Evolutionary conservation across 1,140 invertebrate species (phyloP).

Genomic region (Macrotrachela quadricornifera): DNA sequence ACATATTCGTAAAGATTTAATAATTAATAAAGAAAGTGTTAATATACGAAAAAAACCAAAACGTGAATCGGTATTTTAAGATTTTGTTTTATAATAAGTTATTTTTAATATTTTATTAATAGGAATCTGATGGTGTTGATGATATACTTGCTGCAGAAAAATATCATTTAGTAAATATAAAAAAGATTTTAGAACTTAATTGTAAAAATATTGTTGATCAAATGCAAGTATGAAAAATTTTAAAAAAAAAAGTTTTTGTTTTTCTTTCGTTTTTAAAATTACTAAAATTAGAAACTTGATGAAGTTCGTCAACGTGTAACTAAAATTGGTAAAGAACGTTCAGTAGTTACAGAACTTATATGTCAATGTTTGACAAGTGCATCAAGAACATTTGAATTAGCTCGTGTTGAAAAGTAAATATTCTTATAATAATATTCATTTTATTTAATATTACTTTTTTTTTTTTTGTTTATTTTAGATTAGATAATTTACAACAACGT

Average conservation of each 20-base stretch:
- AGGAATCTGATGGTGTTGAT: slow-evolving; percentile 28
- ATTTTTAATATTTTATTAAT: not conserved
- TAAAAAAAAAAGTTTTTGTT: too few relatives aligned
- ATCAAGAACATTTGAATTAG: too few relatives aligned
- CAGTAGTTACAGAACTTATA: slow-evolving; percentile 24
- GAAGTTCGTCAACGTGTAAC: slow-evolving; percentile 18
- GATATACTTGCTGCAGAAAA: slow-evolving; percentile 25
- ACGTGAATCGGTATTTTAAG: slow-evolving; percentile 14
- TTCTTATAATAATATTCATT: too few relatives aligned
- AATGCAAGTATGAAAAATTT: slow-evolving; percentile 17
- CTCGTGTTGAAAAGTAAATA: too few relatives aligned
- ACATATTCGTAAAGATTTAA: slow-evolving; percentile 26
- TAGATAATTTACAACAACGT: too few relatives aligned
- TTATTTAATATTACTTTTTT: too few relatives aligned
- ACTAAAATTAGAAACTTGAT: slow-evolving; percentile 15
- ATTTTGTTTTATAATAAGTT: not conserved
- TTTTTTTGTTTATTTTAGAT: too few relatives aligned
- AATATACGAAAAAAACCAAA: slow-evolving; percentile 14
- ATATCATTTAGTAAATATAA: slow-evolving; percentile 23
- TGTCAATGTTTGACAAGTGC: slow-evolving; percentile 7
- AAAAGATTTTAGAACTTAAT: slow-evolving; percentile 25
- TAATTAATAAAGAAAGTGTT: slow-evolving; percentile 22
- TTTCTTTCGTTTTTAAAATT: slow-evolving; percentile 1
- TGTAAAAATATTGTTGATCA: slow-evolving; percentile 22
- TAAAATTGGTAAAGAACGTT: slow-evolving; percentile 20